Evolutionary conservation across 2,113 vertebrate species (phyloP).

Genomic region (Microcebus lehilahytsara): DNA sequence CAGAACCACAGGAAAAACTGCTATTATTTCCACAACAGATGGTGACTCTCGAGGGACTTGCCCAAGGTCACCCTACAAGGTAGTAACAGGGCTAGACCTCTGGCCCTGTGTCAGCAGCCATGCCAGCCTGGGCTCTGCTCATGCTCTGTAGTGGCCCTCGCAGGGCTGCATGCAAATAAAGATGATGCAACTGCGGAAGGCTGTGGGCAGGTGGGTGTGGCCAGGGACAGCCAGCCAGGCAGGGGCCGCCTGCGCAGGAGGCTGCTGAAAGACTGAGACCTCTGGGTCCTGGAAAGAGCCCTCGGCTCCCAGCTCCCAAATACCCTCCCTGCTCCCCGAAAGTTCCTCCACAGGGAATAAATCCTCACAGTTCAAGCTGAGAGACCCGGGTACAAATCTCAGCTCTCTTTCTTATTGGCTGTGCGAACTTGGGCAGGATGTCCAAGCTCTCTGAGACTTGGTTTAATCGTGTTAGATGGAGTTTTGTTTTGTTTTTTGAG

Average conservation of each 20-base stretch:
- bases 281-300: background rate
- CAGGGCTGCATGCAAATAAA: background rate
- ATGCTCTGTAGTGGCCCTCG: background rate
- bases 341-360: background rate
- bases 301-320: background rate
- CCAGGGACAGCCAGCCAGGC: background rate
- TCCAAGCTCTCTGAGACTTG: background rate
- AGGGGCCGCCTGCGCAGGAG: background rate
- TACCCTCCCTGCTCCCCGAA: background rate
- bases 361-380: background rate
- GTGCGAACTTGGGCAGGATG: background rate
- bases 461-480: background rate
- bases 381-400: background rate
- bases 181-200: background rate
- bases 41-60: background rate
- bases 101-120: background rate
- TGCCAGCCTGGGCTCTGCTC: background rate
- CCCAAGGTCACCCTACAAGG: background rate
- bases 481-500: too few species aligned
- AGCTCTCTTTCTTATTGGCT: background rate
- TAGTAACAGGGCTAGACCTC: background rate
- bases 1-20: background rate
- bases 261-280: background rate
- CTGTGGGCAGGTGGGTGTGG: background rate
- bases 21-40: background rate